Percentiles rank a stretch among this genome's conserved stretches.
These are phyloP conservation scores for Scolopax mira DNA, from an alignment of 2,113 vertebrate species.

Conservation along the genomic window DNA sequence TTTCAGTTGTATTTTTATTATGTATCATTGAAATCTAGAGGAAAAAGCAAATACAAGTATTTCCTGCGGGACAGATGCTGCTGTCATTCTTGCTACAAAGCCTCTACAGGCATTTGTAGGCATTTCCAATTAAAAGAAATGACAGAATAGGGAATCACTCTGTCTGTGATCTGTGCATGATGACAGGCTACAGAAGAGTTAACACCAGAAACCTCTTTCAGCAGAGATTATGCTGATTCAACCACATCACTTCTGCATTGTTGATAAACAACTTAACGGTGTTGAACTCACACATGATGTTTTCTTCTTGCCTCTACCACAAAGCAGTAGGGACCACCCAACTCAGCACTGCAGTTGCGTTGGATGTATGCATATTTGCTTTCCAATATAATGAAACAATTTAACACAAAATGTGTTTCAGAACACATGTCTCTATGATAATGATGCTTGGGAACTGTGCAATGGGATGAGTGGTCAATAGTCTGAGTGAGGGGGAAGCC, in stretches of 20 bases:
- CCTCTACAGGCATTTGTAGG: not conserved
- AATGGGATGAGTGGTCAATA: not conserved
- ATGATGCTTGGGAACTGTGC: not conserved
- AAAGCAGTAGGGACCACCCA: not conserved
- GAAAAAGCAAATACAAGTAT: not conserved
- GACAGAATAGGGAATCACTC: not conserved
- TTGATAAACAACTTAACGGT: not conserved
- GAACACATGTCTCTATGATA: not conserved
- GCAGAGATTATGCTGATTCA: not conserved
- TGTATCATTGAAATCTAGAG: not conserved
- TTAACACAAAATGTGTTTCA: not conserved
- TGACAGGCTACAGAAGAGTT: not conserved
- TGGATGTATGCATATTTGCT: not conserved
- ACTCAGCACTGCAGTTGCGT: not conserved
- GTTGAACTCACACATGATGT: not conserved
- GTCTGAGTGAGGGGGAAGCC: not conserved
- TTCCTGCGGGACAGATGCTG: not conserved
- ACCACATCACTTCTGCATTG: not conserved
- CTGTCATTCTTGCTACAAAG: not conserved
- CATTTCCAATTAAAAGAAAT: not conserved
- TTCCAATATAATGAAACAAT: not conserved
- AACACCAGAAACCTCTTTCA: not conserved
- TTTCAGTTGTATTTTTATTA: slow-evolving; percentile 23
- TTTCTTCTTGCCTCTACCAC: not conserved
- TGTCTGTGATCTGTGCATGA: not conserved